Percentiles rank a stretch among this genome's conserved stretches.
phyloP scores from a whole-genome alignment of 2,888 invertebrate genomes.

The Lithosia quadra region DNA sequence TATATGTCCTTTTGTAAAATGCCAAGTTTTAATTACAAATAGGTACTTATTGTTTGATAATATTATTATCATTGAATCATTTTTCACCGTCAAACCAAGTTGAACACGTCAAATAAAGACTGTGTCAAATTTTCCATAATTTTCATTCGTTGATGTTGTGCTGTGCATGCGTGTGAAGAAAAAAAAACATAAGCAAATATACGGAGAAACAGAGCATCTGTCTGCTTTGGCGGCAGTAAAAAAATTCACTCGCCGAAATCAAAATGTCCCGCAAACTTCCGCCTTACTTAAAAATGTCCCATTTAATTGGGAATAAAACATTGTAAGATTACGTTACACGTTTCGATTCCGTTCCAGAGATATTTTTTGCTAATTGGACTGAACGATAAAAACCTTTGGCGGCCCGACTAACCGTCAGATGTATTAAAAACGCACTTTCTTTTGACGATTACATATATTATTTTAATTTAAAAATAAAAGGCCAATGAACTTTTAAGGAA shows the following conservation, averaged over 20 bases:
- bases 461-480: conserved; percentile 40
- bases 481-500: conserved; percentile 54
- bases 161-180: neutral
- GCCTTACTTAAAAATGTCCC: conserved; percentile 16
- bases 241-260: neutral
- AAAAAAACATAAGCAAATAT: neutral
- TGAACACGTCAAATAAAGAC: too few relatives aligned
- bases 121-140: too few relatives aligned
- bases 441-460: conserved; percentile 53
- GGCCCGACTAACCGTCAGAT: conserved; percentile 39
- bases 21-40: too few relatives aligned
- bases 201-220: neutral
- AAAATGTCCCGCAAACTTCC: neutral
- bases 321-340: conserved; percentile 14
- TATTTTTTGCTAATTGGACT: conserved; percentile 61
- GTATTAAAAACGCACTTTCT: conserved; percentile 44
- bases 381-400: conserved; percentile 58
- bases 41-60: too few relatives aligned
- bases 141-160: neutral
- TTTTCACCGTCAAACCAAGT: too few relatives aligned
- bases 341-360: conserved; percentile 37
- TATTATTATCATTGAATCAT: too few relatives aligned
- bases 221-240: neutral
- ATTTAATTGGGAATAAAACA: conserved; percentile 35
- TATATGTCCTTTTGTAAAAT: too few relatives aligned